phyloP scores from a whole-genome alignment of 2,888 invertebrate genomes.

The Chydorus sphaericus region DNA sequence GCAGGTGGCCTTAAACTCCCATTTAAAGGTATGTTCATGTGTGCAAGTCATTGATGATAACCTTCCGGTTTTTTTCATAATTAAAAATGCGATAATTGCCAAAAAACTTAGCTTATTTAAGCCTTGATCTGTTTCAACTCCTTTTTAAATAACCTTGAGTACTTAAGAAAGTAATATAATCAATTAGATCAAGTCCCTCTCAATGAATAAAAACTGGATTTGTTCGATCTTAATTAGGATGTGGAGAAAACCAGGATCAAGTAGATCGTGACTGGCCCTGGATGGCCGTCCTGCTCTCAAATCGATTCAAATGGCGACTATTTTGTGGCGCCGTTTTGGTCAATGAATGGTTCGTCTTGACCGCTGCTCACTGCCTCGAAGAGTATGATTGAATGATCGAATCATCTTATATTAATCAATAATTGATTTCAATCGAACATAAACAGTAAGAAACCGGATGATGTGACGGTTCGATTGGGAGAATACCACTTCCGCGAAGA shows the following conservation, averaged over 20 bases:
- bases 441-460: conserved; percentile 39
- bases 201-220: neutral
- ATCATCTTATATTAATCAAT: conserved; percentile 1
- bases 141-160: too few species aligned
- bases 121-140: too few species aligned
- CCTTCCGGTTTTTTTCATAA: too few species aligned
- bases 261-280: conserved; percentile 52
- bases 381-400: conserved; percentile 32
- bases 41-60: too few species aligned
- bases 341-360: conserved; percentile 60
- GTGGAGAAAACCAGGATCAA: neutral
- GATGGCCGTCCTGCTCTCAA: conserved; percentile 56
- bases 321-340: conserved; percentile 71
- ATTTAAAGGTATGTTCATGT: neutral
- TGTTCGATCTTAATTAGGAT: neutral
- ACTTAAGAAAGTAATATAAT: too few species aligned
- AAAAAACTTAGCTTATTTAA: too few species aligned
- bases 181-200: neutral
- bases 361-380: conserved; percentile 56
- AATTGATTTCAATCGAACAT: conserved; percentile 10
- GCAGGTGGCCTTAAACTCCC: neutral
- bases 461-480: conserved; percentile 55
- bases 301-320: conserved; percentile 37
- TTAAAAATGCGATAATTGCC: too few species aligned
- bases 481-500: conserved; percentile 52